Base-by-base conservation (phyloP, 2,888 invertebrate genomes). In the Altica lythri region DNA sequence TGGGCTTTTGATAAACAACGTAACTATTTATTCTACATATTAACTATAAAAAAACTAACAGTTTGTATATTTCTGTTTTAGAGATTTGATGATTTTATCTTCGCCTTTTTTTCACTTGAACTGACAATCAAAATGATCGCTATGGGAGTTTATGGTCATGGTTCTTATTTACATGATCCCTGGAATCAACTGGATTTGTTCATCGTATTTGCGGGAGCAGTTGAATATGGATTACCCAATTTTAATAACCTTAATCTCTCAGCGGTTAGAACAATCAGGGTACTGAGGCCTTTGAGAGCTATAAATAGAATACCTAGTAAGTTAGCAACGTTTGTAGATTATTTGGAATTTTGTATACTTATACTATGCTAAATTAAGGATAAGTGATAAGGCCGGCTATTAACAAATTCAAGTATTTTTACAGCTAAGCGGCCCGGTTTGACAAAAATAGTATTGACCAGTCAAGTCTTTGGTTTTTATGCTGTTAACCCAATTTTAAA, bases 301-400 rank as follows among this genome's bases (percentile, higher is more conserved):
- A 99, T 99, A 79, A 99, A 99, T 83, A 88, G 99, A 77, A 99
- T 99, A 85, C 99, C 99, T 75, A 99, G 98, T 94, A 83, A 92
- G 94, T 88, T 69, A n/a, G n/a, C n/a, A n/a, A n/a, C n/a, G n/a
- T n/a, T n/a, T n/a, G n/a, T n/a, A n/a, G n/a, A n/a, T n/a, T n/a
- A n/a, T n/a, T n/a, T n/a, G n/a, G n/a, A n/a, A n/a, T n/a, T n/a
- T n/a, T n/a, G n/a, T n/a, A n/a, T n/a, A n/a, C n/a, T n/a, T n/a
- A n/a, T n/a, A n/a, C n/a, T n/a, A n/a, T n/a, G n/a, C n/a, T n/a
- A n/a, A n/a, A n/a, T n/a, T n/a, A n/a, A n/a, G n/a, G n/a, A n/a
- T n/a, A n/a, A n/a, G n/a, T n/a, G n/a, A n/a, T n/a, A n/a, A n/a
- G n/a, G n/a, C n/a, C n/a, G n/a, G n/a, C n/a, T n/a, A n/a, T n/a